Conservation (phyloP, 1,140 invertebrate species). For the Saxidomus purpurata region DNA sequence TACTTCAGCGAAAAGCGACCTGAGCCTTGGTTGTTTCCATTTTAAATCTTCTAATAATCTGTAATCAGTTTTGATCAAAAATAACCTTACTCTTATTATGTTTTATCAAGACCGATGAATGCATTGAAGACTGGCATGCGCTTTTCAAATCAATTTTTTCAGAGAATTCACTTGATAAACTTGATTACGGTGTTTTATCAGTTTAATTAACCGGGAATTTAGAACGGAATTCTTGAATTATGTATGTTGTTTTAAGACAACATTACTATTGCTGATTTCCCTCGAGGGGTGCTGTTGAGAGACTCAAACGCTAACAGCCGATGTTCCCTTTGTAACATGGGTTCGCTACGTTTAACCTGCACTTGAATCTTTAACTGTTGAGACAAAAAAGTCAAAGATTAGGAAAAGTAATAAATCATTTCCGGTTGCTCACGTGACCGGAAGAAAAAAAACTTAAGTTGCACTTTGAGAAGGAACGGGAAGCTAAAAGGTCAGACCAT, state of each 20-base stretch:
- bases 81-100: background rate
- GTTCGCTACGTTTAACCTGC: background rate
- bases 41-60: background rate
- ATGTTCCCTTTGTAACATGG: background rate
- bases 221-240: background rate
- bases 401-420: too few relatives aligned
- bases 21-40: too few relatives aligned
- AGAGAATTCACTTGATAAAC: background rate
- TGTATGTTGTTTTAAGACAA: slow-evolving; percentile 27
- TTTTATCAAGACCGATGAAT: background rate
- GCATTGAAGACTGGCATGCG: background rate
- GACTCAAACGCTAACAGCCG: background rate
- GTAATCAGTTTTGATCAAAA: background rate
- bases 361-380: too few relatives aligned
- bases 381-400: too few relatives aligned
- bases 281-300: background rate
- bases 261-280: background rate
- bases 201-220: slow-evolving; percentile 12
- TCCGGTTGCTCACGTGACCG: too few relatives aligned
- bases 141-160: background rate
- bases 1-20: too few relatives aligned
- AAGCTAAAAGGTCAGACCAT: too few relatives aligned
- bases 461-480: too few relatives aligned
- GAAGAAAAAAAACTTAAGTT: too few relatives aligned
- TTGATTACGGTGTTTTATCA: slow-evolving; percentile 19